A percentile compares a stretch with the other conserved stretches of the same genome.
These are phyloP conservation scores for Latrodectus elegans DNA, from an alignment of 2,888 invertebrate genomes.

Conservation along the genomic window DNA sequence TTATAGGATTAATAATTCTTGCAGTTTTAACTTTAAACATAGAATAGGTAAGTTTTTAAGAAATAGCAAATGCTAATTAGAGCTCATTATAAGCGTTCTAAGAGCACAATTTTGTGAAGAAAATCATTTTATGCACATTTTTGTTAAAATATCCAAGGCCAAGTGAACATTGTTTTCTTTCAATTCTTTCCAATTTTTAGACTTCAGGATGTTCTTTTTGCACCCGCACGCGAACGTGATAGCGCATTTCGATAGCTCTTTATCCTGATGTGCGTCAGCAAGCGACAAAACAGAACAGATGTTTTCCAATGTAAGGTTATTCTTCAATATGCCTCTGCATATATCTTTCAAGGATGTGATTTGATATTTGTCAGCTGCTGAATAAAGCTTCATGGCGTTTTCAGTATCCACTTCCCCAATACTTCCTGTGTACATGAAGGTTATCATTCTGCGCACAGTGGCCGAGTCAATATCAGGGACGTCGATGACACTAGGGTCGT, in stretches of 20 bases:
- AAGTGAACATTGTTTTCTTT: not conserved
- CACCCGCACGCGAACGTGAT: not conserved
- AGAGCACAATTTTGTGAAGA: not conserved
- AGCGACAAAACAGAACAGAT: not conserved
- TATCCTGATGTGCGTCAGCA: not conserved
- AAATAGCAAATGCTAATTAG: no score
- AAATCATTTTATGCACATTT: not conserved
- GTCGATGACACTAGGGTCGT: not conserved
- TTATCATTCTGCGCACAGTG: not conserved
- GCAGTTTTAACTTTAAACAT: no score
- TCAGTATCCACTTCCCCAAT: not conserved
- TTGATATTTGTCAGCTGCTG: not conserved
- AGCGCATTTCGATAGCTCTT: not conserved
- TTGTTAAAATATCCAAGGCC: not conserved
- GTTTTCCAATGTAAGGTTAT: not conserved
- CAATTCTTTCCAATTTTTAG: conserved; percentile 12
- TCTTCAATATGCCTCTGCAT: not conserved
- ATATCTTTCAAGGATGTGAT: not conserved
- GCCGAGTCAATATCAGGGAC: not conserved
- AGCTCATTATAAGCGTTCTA: no score
- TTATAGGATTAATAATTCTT: no score
- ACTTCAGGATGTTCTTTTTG: not conserved
- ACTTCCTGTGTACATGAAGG: conserved; percentile 4
- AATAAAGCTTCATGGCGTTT: not conserved
- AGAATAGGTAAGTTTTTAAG: no score